phyloP scores from a whole-genome alignment of 2,113 vertebrate genomes.

The Xiphophorus couchianus region DNA sequence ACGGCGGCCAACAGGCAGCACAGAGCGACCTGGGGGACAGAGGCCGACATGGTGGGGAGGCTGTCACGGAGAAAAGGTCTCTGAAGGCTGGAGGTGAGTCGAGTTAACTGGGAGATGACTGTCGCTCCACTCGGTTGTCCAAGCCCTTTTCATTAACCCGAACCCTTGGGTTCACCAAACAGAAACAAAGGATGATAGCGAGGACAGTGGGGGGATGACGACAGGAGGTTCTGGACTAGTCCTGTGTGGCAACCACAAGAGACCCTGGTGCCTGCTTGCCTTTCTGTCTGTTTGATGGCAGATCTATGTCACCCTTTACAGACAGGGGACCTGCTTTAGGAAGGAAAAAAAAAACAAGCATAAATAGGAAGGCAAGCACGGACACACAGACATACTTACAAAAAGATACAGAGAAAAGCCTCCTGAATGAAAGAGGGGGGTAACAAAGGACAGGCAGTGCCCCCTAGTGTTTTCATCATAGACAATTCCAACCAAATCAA shows the following conservation, averaged over 20 bases:
- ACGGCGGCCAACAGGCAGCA: constrained; percentile 72
- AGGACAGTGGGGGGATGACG: constrained; percentile 23
- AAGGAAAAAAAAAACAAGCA: constrained; percentile 47
- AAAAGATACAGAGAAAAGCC: constrained; percentile 55
- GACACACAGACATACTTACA: constrained; percentile 42
- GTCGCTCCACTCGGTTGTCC: constrained; percentile 64
- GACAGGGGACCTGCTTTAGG: constrained; percentile 67
- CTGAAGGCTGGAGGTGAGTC: constrained; percentile 70
- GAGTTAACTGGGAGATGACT: constrained; percentile 67
- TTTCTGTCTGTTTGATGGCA: constrained; percentile 76
- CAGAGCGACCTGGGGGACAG: constrained; percentile 79
- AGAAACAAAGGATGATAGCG: constrained; percentile 47
- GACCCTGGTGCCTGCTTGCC: constrained; percentile 55
- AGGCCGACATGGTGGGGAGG: constrained; percentile 72
- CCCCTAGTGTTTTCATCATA: constrained; percentile 94
- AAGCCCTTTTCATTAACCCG: constrained; percentile 72
- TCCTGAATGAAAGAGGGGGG: constrained; percentile 68
- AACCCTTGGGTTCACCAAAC: constrained; percentile 66
- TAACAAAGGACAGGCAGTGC: constrained; percentile 95
- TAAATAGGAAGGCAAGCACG: constrained; percentile 44
- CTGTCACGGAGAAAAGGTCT: constrained; percentile 69
- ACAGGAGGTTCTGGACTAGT: constrained; percentile 43
- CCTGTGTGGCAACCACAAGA: constrained; percentile 65
- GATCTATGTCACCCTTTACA: constrained; percentile 84
- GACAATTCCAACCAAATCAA: constrained; percentile 78